Conservation (phyloP, 2,797 vertebrate species). For the Poecilia velifera region DNA sequence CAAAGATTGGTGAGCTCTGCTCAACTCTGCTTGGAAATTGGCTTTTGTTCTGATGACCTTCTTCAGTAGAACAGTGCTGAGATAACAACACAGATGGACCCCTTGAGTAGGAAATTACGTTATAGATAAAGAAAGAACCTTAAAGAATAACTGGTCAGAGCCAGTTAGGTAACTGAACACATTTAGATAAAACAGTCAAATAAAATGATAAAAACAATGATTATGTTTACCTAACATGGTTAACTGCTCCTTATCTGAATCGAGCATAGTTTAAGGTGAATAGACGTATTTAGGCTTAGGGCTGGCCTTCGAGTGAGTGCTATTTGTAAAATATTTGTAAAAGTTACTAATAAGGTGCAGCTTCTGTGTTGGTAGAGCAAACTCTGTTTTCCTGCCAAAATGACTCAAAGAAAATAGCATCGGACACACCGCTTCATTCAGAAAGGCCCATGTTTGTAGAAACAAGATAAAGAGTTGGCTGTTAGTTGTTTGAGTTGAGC, state of each 20-base stretch:
- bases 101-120: too few relatives aligned
- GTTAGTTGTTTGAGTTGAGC: neutral
- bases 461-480: slow-evolving; percentile 1
- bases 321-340: neutral
- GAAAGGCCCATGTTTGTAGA: neutral
- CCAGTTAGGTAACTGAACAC: too few relatives aligned
- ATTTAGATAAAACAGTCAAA: too few relatives aligned
- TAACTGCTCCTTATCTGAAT: neutral
- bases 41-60: too few relatives aligned
- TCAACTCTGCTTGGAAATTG: too few relatives aligned
- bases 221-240: too few relatives aligned
- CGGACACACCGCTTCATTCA: neutral
- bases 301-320: neutral
- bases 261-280: neutral
- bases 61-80: too few relatives aligned
- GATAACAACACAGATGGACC: too few relatives aligned
- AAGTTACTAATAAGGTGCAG: neutral
- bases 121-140: too few relatives aligned
- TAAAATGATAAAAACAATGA: too few relatives aligned
- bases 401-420: neutral
- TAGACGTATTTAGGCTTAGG: neutral
- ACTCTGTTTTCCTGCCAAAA: neutral
- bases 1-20: too few relatives aligned
- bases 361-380: neutral
- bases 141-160: too few relatives aligned